Evolutionary conservation across 2,113 vertebrate genomes (phyloP).

Genomic region (Hypocryptadius cinnamomeus): DNA sequence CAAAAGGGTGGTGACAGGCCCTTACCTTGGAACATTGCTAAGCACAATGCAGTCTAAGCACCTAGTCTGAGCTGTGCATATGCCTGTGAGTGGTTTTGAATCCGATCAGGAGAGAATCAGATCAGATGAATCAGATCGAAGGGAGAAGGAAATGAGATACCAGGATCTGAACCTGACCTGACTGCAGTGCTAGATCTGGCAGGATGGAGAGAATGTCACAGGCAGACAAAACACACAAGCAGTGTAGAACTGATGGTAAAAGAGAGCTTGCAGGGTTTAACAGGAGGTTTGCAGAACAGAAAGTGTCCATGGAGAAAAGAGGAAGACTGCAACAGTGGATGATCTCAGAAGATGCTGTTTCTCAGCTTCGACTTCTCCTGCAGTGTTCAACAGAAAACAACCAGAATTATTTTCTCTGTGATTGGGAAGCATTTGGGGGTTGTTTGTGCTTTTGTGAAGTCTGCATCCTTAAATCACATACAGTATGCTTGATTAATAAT

Average conservation of each 20-base stretch:
- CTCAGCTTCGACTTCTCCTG: background rate
- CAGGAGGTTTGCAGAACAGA: background rate
- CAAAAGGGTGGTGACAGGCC: conserved; percentile 9
- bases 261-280: background rate
- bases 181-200: background rate
- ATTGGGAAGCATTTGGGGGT: background rate
- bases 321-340: background rate
- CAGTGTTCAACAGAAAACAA: background rate
- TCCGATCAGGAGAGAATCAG: background rate
- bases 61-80: background rate
- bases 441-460: background rate
- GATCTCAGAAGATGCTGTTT: background rate
- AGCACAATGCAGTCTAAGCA: background rate
- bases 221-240: background rate
- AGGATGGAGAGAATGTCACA: background rate
- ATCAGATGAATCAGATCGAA: background rate
- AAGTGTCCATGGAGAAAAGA: background rate
- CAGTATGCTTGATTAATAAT: background rate
- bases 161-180: background rate
- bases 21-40: background rate
- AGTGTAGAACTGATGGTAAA: background rate
- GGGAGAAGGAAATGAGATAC: background rate
- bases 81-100: background rate
- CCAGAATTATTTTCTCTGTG: background rate
- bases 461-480: background rate